A percentile compares a stretch with the other conserved stretches of the same genome.
Evolutionary conservation across 1,140 invertebrate genomes (phyloP).

Genomic region (Drosophila prosaltans): DNA sequence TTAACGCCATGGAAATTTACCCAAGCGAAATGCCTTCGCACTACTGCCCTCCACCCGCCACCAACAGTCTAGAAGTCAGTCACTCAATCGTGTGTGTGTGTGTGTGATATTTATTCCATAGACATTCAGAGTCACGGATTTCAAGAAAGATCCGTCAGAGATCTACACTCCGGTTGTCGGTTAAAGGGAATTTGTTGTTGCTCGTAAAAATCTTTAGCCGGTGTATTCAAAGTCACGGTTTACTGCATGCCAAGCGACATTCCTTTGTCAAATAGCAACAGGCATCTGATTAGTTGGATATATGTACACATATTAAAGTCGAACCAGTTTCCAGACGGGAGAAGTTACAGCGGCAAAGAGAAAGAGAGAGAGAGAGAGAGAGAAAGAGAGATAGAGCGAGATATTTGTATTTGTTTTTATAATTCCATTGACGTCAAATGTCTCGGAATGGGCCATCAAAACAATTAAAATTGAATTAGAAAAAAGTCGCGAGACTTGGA

Average conservation of each 20-base stretch:
- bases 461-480: conserved; percentile 72
- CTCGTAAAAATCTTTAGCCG: conserved; percentile 14
- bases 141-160: neutral
- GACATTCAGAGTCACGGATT: conserved; percentile 30
- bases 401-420: conserved; percentile 71
- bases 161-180: neutral
- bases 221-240: conserved; percentile 63
- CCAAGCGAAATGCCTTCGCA: conserved; percentile 37
- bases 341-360: neutral
- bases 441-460: conserved; percentile 59
- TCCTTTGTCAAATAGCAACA: conserved; percentile 12
- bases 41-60: neutral
- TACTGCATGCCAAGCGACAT: conserved; percentile 37
- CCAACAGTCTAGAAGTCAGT: neutral
- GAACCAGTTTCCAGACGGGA: conserved; percentile 58
- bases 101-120: conserved; percentile 23
- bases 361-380: neutral
- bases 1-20: conserved; percentile 77
- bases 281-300: conserved; percentile 4
- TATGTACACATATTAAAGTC: conserved; percentile 18
- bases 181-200: neutral
- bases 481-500: conserved; percentile 60
- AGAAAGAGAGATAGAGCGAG: neutral
- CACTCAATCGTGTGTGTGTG: conserved; percentile 27
- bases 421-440: conserved; percentile 74